phyloP scores from a whole-genome alignment of 1,140 invertebrate species.

The Zelostemma sp. region DNA sequence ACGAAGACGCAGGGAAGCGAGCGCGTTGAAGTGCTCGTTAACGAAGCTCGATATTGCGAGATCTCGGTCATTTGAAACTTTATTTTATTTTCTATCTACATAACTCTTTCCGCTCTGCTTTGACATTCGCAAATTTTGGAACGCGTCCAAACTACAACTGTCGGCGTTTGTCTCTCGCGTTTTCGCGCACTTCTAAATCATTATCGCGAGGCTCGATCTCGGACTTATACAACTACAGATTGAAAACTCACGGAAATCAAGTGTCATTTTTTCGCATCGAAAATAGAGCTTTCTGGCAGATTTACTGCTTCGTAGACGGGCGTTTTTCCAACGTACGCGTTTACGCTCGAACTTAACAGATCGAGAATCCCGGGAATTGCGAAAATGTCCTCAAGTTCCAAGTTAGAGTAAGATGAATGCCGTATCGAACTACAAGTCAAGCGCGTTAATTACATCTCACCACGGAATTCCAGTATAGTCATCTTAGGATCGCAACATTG shows the following conservation, averaged over 20 bases:
- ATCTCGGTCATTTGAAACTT: constrained; percentile 36
- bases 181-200: constrained; percentile 34
- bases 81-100: constrained; percentile 42
- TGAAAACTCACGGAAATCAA: not conserved
- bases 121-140: constrained; percentile 26
- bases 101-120: constrained; percentile 18
- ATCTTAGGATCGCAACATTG: constrained; percentile 57
- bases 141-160: constrained; percentile 26
- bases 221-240: not conserved
- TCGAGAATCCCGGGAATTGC: constrained; percentile 54
- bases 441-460: constrained; percentile 62
- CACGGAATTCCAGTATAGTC: constrained; percentile 34
- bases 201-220: constrained; percentile 20
- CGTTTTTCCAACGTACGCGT: constrained; percentile 36
- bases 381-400: constrained; percentile 36
- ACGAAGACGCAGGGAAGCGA: not conserved
- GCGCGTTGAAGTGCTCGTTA: constrained; percentile 5
- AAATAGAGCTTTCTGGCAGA: not conserved
- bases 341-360: constrained; percentile 28
- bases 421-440: constrained; percentile 55
- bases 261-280: not conserved
- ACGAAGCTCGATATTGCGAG: constrained; percentile 12
- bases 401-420: constrained; percentile 58
- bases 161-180: constrained; percentile 32
- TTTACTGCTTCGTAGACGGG: constrained; percentile 35